These are phyloP conservation scores for Brassicogethes aeneus DNA, from an alignment of 2,888 invertebrate genomes.

Conservation along the genomic window DNA sequence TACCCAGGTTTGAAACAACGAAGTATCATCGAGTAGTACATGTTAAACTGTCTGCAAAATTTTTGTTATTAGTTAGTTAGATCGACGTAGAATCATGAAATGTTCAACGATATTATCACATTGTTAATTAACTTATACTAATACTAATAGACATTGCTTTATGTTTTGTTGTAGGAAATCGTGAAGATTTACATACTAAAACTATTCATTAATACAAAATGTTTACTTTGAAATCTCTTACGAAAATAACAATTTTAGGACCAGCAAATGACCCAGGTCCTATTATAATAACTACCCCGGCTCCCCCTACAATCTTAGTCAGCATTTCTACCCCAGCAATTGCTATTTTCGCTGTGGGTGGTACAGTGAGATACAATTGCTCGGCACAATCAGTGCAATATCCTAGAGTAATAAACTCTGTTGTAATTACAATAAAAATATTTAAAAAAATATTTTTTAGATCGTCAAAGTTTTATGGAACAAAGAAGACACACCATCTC, in stretches of 20 bases:
- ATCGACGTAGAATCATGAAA: no score
- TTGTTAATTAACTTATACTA: no score
- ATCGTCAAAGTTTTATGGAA: constrained; percentile 59
- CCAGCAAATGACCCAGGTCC: neutral
- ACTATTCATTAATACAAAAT: no score
- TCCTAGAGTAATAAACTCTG: constrained; percentile 24
- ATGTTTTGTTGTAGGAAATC: no score
- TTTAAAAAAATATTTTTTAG: constrained; percentile 14
- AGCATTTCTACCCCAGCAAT: constrained; percentile 64
- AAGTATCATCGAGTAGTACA: no score
- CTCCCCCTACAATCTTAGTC: constrained; percentile 54
- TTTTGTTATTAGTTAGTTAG: no score
- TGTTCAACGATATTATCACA: no score
- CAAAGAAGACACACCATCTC: constrained; percentile 61
- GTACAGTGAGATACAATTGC: constrained; percentile 70
- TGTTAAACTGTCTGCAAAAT: no score
- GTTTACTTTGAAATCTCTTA: no score
- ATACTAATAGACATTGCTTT: no score
- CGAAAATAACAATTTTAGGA: no score
- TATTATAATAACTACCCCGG: neutral
- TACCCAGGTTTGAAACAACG: constrained; percentile 33
- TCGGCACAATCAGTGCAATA: constrained; percentile 44
- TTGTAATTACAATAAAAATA: neutral
- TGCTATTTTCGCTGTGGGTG: constrained; percentile 70
- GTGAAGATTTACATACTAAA: no score